These are phyloP conservation scores for Panzeria rudis DNA, from an alignment of 2,888 invertebrate species.

Conservation along the genomic window DNA sequence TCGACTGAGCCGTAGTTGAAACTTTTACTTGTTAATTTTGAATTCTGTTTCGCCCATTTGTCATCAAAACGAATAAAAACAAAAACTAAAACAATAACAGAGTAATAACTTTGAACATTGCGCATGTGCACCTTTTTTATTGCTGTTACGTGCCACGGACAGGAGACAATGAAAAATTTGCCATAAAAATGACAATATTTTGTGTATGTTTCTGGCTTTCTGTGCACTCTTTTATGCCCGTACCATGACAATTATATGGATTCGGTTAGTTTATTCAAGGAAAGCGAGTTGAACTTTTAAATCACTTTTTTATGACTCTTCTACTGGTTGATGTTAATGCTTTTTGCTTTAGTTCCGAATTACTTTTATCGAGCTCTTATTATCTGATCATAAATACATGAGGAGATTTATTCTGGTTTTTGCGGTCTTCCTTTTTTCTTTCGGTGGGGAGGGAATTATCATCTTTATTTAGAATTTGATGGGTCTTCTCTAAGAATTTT, in stretches of 20 bases:
- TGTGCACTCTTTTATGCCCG: slow-evolving; percentile 44
- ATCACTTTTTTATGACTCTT: slow-evolving; percentile 65
- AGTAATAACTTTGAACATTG: slow-evolving; percentile 66
- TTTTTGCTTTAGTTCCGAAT: slow-evolving; percentile 70
- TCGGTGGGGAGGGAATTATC: slow-evolving; percentile 29
- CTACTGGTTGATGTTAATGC: slow-evolving; percentile 42
- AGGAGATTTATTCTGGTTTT: slow-evolving; percentile 35
- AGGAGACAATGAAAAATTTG: slow-evolving; percentile 77
- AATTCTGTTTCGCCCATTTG: slow-evolving; percentile 71
- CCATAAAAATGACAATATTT: slow-evolving; percentile 77
- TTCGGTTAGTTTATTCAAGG: slow-evolving; percentile 68
- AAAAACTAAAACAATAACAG: slow-evolving; percentile 28
- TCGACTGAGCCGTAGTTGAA: slow-evolving; percentile 1
- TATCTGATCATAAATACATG: slow-evolving; percentile 70
- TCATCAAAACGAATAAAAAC: slow-evolving; percentile 64
- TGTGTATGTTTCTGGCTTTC: slow-evolving; percentile 50
- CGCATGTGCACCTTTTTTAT: slow-evolving; percentile 81
- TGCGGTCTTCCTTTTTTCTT: slow-evolving; percentile 28
- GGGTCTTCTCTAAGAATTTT: slow-evolving; percentile 68
- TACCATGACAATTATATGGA: slow-evolving; percentile 44
- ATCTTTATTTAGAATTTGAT: slow-evolving; percentile 56
- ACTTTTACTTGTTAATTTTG: slow-evolving; percentile 49
- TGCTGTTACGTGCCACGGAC: slow-evolving; percentile 78
- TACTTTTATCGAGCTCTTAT: slow-evolving; percentile 63
- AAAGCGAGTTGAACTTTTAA: slow-evolving; percentile 70